Evolutionary conservation across 2,888 invertebrate genomes (phyloP).

Genomic region (Callimorpha dominula): DNA sequence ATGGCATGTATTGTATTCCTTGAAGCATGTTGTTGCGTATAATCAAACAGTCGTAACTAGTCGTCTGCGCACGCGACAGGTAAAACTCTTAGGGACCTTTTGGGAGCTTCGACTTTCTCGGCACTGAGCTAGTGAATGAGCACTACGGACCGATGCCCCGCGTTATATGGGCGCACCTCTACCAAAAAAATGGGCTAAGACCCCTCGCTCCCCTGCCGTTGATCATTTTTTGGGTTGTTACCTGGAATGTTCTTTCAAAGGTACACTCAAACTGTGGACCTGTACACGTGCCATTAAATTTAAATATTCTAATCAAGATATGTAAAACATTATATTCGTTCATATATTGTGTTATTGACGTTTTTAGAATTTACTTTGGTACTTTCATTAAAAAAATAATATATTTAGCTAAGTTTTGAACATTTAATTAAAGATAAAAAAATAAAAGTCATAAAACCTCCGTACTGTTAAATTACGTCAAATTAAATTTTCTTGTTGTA

Average conservation of each 20-base stretch:
- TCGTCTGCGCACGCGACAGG: conserved; percentile 51
- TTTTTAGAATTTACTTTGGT: background rate
- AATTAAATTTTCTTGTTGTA: too few relatives aligned
- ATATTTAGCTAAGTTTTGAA: background rate
- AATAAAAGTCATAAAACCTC: background rate
- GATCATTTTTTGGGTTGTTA: conserved; percentile 72
- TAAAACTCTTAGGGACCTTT: conserved; percentile 46
- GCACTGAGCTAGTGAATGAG: conserved; percentile 75
- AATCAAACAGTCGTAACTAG: conserved; percentile 10
- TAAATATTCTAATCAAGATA: conserved; percentile 62
- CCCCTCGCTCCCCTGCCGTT: conserved; percentile 74
- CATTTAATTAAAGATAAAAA: too few relatives aligned
- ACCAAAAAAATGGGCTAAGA: conserved; percentile 78
- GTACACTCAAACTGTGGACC: conserved; percentile 57
- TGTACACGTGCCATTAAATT: conserved; percentile 81
- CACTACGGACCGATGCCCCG: conserved; percentile 60
- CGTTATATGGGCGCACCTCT: conserved; percentile 75
- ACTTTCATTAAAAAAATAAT: background rate
- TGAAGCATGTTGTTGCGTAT: conserved; percentile 62
- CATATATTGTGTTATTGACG: background rate
- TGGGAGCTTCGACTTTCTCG: conserved; percentile 62
- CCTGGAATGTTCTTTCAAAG: conserved; percentile 73
- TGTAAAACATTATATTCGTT: conserved; percentile 27
- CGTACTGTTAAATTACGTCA: too few relatives aligned
- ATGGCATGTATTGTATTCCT: conserved; percentile 57